Base-by-base conservation (phyloP, 2,113 vertebrate genomes). In the Sylvietta virens region DNA sequence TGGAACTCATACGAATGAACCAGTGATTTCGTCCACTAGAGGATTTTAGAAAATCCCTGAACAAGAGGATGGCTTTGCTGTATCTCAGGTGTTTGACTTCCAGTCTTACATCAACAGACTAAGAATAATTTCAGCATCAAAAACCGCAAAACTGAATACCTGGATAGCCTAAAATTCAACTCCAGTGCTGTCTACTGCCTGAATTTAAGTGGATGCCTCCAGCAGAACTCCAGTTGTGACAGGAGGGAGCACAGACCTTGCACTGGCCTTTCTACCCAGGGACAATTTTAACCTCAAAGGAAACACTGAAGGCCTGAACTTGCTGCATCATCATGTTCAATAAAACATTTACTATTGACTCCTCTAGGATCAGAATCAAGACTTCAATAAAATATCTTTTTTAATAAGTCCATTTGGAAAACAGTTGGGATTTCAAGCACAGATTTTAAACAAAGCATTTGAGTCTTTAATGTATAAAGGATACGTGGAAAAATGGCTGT, bases 271-370 rank as follows among this genome's bases (percentile, higher is more conserved):
- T 94, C 67, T 65, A 54, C 26, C 83, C 64, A 69, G 88, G 72
- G 92, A 86, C 76, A 84, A 72, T 74, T 94, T 94, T 92, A 93
- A 86, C 69, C 95, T 92, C 86, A 90, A 86, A 95, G 53, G 69
- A 93, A 95, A 90, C 65, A 78, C 56, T 74, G 16, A 96, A 86
- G 85, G 83, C 91, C 65, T 89, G 91, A 95, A 92, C 67, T 74
- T 88, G 90, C 82, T 92, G 93, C 69, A 67, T 90, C 92, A 90
- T 76, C 77, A 86, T 3, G 4, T 83, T 95, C 93, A 92, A 84
- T 93, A 88, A 82, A 92, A 86, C 76, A 71, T 86, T 81, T 91
- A 44, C 65, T 83, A 71, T 61, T 81, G 88, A 86, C 71, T 69
- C 71, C 44, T n/a, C 54, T 54, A 78, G 47, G 53, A 86, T 44